Conservation (phyloP, 2,113 vertebrate genomes). For the Gila orcuttii region DNA sequence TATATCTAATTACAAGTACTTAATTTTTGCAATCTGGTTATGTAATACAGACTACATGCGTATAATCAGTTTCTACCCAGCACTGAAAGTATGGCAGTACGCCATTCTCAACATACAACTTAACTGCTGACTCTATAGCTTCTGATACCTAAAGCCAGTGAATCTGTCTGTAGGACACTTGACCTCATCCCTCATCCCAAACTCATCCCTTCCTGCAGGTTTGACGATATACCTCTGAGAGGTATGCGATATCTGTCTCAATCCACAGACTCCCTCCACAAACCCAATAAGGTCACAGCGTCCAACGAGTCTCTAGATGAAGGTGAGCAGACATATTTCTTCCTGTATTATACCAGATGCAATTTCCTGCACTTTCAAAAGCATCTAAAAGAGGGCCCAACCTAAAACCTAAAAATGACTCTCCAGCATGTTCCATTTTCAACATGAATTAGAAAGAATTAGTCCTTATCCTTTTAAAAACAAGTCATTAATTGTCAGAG, state of each 20-base stretch:
- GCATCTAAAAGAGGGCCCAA: slow-evolving; percentile 13
- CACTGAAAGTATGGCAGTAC: neutral
- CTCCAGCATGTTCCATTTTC: neutral
- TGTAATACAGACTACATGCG: too few relatives aligned
- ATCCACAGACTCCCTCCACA: slow-evolving; percentile 94
- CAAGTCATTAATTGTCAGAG: neutral
- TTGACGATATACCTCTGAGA: slow-evolving; percentile 86
- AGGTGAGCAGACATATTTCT: slow-evolving; percentile 76
- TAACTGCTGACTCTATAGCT: neutral
- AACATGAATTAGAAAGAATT: too few relatives aligned
- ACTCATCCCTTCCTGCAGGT: slow-evolving; percentile 67
- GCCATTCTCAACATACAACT: neutral
- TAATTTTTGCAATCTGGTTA: too few relatives aligned
- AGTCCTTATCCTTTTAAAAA: neutral
- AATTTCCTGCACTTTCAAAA: slow-evolving; percentile 25
- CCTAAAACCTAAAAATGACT: neutral
- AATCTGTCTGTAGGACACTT: neutral
- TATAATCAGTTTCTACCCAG: too few relatives aligned
- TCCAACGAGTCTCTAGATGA: slow-evolving; percentile 95
- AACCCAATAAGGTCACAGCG: slow-evolving; percentile 89
- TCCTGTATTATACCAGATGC: slow-evolving; percentile 1
- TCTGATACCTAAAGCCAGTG: neutral
- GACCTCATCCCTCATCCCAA: neutral
- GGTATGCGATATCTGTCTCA: slow-evolving; percentile 90
- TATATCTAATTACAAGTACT: too few relatives aligned